Base-by-base conservation (phyloP, 2,113 vertebrate genomes). In the Poecilia latipinna region DNA sequence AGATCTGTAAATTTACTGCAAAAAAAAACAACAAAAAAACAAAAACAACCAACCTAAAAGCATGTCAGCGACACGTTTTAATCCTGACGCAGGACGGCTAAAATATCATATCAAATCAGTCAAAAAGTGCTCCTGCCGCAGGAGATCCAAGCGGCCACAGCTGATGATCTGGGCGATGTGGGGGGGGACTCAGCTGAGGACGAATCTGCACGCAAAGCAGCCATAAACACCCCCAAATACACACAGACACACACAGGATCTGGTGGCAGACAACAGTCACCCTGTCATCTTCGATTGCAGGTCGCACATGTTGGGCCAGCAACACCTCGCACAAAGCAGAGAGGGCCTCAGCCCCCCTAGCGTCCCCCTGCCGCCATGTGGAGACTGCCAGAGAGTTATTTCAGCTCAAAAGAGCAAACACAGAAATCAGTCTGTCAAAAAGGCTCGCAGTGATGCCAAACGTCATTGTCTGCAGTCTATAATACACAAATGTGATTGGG, bases 351-450 rank as follows among this genome's bases (percentile, higher is more conserved):
- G 83, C 79, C 87, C 90, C 90, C 91, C 91, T 86, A 84, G 91
- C 86, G 90, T 82, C 92, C 61, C 74, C 75, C 86, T 91, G 91
- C 92, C 89, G 89, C 91, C 91, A 91, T 73, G 79, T 83, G 88
- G 61, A 54, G 77, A 88, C 79, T 89, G 90, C 86, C 86, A 85
- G 81, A 81, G 84, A 79, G 85, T 94, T 94, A 94, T 83, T 94
- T 92, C 92, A 92, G 93, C 91, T 92, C 92, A 82, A 87, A 80
- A 91, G 91, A 93, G 92, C 93, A 94, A 93, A 91, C 86, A 92
- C 84, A 91, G 87, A 80, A 90, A 92, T 87, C 68, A 15, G 73
- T 54, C 79, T 88, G 76, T 84, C 75, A 64, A 67, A 70, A 87
- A 89, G 82, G 65, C 70, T 80, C 65, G 63, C 39, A 77, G 72